Evolutionary conservation across 2,113 vertebrate genomes (phyloP).

Genomic region (Neotragus pygmaeus): DNA sequence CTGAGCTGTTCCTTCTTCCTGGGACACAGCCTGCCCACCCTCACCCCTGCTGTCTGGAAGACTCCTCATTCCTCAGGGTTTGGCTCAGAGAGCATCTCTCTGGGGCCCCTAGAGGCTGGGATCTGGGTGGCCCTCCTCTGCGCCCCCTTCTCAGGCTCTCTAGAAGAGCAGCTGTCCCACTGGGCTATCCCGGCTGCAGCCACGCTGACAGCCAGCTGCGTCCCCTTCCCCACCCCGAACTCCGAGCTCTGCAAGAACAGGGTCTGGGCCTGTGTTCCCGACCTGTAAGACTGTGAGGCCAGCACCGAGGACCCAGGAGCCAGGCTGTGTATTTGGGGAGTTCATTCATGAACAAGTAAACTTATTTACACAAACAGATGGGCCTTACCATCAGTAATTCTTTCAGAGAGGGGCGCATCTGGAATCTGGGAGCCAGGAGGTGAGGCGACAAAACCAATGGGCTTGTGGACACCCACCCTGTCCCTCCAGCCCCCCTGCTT

Average conservation of each 20-base stretch:
- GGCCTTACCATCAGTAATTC: neutral
- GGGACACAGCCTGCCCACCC: neutral
- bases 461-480: neutral
- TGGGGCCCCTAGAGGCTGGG: neutral
- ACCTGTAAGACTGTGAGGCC: neutral
- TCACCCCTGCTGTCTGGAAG: accelerated
- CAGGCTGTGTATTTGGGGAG: too few relatives aligned
- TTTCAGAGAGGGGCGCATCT: neutral
- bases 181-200: accelerated
- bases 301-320: neutral
- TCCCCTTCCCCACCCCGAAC: accelerated
- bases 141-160: neutral
- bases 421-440: neutral
- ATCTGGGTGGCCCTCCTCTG: neutral
- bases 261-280: neutral
- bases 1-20: neutral
- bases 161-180: accelerated
- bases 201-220: accelerated
- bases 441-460: too few relatives aligned
- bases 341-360: neutral
- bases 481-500: neutral
- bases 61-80: neutral
- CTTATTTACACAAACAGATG: too few relatives aligned
- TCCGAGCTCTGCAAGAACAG: neutral
- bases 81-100: neutral